A percentile compares a stretch with the other conserved stretches of the same genome.
These are phyloP conservation scores for Cetoscarus ocellatus DNA, from an alignment of 2,797 vertebrate species.

Conservation along the genomic window DNA sequence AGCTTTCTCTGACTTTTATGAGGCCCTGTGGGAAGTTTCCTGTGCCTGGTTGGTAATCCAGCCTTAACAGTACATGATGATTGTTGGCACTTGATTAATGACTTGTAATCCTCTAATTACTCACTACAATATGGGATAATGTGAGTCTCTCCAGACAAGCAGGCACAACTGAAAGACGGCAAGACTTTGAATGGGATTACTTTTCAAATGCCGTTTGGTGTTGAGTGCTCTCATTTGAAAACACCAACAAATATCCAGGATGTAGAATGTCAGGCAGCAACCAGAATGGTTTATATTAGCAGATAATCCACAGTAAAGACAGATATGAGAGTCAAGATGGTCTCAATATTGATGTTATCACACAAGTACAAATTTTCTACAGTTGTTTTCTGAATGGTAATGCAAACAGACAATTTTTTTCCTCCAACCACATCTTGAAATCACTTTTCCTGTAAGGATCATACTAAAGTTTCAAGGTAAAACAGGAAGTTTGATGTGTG, in stretches of 20 bases:
- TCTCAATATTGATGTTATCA: no score
- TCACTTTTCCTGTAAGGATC: no score
- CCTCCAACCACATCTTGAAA: no score
- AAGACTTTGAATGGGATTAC: constrained; percentile 13
- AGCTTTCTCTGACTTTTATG: constrained; percentile 5
- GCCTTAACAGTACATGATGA: constrained; percentile 16
- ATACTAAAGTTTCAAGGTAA: no score
- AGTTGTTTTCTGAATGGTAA: no score
- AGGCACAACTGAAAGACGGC: constrained; percentile 6
- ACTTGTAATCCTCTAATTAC: constrained; percentile 31
- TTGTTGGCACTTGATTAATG: constrained; percentile 38
- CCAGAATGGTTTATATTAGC: constrained; percentile 5
- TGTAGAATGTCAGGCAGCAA: constrained; percentile 9
- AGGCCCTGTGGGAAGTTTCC: constrained; percentile 2
- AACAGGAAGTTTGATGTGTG: no score
- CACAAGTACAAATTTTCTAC: no score
- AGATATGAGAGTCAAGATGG: not conserved
- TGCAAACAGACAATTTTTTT: no score
- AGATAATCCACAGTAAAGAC: not conserved
- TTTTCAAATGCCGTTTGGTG: constrained; percentile 4
- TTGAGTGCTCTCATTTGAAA: constrained; percentile 19
- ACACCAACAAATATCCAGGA: constrained; percentile 9
- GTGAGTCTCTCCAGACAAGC: constrained; percentile 14
- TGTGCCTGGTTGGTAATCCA: constrained; percentile 28
- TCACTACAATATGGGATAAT: constrained; percentile 21